Evolutionary conservation across 37 sponge, comb jelly and placozoan species (phyloP).

Genomic region (Diacarnus erythraeanus): DNA sequence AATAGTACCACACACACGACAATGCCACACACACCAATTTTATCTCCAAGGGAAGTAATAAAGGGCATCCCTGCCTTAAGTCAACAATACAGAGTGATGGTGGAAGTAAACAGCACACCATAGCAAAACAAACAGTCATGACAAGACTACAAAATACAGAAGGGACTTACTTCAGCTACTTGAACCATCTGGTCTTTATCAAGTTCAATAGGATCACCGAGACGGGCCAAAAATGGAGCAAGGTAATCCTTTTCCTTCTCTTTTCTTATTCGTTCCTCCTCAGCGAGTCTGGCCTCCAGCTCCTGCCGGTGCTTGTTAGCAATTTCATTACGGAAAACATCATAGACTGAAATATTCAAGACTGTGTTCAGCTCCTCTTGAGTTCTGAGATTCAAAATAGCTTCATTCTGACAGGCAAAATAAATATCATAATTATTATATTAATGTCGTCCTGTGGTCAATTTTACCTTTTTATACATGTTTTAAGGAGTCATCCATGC

Average conservation of each 20-base stretch:
- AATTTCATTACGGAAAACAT: constrained; percentile 88
- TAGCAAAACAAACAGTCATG: too few species aligned
- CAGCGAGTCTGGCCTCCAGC: constrained; percentile 61
- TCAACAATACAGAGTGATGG: too few species aligned
- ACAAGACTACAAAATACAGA: too few species aligned
- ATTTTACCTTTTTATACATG: too few species aligned
- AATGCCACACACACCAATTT: too few species aligned
- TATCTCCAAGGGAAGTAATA: too few species aligned
- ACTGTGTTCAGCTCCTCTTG: constrained; percentile 69
- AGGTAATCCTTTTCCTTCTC: constrained; percentile 95
- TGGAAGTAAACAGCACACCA: too few species aligned
- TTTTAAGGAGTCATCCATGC: too few species aligned
- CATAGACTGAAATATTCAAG: constrained; percentile 85
- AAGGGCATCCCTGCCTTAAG: too few species aligned
- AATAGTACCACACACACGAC: too few species aligned
- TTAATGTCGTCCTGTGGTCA: too few species aligned
- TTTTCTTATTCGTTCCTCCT: constrained; percentile 88
- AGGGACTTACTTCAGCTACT: constrained; percentile 53
- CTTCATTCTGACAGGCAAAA: background rate
- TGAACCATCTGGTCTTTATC: constrained; percentile 40
- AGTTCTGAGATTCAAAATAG: constrained; percentile 36
- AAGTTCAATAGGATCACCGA: constrained; percentile 75
- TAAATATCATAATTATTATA: too few species aligned
- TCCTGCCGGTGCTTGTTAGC: constrained; percentile 81
- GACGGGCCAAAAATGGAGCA: constrained; percentile 89